Percentiles rank a stretch among this genome's conserved stretches.
Evolutionary conservation across 64 coral and sea anemone species (phyloP).

Genomic region (Hydrozoanthus tunicans): DNA sequence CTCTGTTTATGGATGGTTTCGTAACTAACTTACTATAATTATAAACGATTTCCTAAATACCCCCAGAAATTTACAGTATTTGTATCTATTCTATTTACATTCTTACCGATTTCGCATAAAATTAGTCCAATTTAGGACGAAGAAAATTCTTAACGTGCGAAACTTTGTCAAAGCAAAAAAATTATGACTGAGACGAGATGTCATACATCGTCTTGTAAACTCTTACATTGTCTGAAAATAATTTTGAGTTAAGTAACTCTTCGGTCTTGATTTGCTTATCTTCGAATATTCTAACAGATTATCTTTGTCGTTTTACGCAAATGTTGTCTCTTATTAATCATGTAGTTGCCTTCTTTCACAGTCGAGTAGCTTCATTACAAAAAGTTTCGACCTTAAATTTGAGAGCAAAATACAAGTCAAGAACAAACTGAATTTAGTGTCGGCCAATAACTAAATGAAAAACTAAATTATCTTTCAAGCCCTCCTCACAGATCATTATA

Average conservation of each 20-base stretch:
- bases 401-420: too few relatives aligned
- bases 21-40: constrained; percentile 11
- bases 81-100: constrained; percentile 59
- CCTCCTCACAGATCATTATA: too few relatives aligned
- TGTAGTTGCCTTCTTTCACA: too few relatives aligned
- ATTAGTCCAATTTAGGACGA: constrained; percentile 2
- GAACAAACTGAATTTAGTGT: too few relatives aligned
- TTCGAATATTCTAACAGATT: neutral
- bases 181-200: neutral
- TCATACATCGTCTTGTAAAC: constrained; percentile 2
- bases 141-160: neutral
- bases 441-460: too few relatives aligned
- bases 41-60: neutral
- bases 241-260: neutral
- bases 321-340: too few relatives aligned
- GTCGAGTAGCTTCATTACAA: too few relatives aligned
- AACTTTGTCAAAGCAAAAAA: neutral
- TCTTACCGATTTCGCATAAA: constrained; percentile 25
- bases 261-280: neutral
- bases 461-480: too few relatives aligned
- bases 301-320: too few relatives aligned
- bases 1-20: constrained; percentile 16
- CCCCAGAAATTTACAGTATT: constrained; percentile 31
- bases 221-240: neutral
- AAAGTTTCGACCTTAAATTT: too few relatives aligned